Evolutionary conservation across 2,113 vertebrate species (phyloP).

Genomic region (Athene cunicularia): DNA sequence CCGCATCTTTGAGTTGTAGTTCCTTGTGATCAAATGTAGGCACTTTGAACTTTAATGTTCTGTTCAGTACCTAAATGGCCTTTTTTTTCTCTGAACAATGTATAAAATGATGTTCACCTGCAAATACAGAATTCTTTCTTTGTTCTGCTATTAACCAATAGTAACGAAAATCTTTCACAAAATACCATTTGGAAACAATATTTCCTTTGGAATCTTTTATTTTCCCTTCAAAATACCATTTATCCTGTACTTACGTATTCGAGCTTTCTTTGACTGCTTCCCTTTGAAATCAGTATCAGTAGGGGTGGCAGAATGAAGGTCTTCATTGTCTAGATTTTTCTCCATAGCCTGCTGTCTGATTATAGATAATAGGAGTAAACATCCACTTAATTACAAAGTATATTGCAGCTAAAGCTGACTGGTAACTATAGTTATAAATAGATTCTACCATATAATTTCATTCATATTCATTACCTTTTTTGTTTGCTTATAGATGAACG

Average conservation of each 20-base stretch:
- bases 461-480: neutral
- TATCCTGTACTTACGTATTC: neutral
- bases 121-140: neutral
- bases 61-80: neutral
- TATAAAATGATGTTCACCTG: neutral
- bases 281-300: neutral
- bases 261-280: neutral
- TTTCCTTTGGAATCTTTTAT: neutral
- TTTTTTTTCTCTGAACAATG: neutral
- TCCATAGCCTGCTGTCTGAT: neutral
- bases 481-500: slow-evolving; percentile 1
- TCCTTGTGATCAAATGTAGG: neutral
- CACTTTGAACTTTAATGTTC: neutral
- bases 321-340: neutral
- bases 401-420: neutral
- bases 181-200: neutral
- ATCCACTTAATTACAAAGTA: slow-evolving; percentile 1
- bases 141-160: neutral
- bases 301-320: neutral
- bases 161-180: neutral
- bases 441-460: neutral
- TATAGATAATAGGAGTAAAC: slow-evolving; percentile 3
- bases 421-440: neutral
- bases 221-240: neutral
- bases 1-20: neutral